A percentile compares a stretch with the other conserved stretches of the same genome.
Evolutionary conservation across 1,140 invertebrate species (phyloP).

Genomic region (Drosophila nigromelanica): DNA sequence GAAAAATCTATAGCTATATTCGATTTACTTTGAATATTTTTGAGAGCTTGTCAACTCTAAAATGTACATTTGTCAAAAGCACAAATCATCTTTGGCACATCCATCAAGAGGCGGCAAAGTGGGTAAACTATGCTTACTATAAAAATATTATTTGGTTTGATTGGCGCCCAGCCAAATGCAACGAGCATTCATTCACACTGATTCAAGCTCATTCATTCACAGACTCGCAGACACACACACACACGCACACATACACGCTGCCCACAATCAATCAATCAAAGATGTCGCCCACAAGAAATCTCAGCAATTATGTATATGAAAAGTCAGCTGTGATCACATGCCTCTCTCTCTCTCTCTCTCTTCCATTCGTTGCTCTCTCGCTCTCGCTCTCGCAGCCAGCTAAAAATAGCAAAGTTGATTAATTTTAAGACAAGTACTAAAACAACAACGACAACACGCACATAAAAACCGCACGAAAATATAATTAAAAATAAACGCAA

Average conservation of each 20-base stretch:
- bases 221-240: conserved; percentile 8
- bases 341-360: not conserved
- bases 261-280: conserved; percentile 67
- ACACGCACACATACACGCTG: not conserved
- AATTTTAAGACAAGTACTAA: conserved; percentile 58
- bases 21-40: not conserved
- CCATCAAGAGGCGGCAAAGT: conserved; percentile 1
- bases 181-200: conserved; percentile 38
- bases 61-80: not conserved
- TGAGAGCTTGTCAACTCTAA: not conserved
- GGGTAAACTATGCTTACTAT: not conserved
- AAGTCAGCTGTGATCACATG: not conserved
- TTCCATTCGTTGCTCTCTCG: not conserved
- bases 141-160: conserved; percentile 11
- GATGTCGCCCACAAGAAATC: conserved; percentile 21
- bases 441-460: conserved; percentile 6
- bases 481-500: conserved; percentile 70
- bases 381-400: not conserved
- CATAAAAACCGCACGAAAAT: conserved; percentile 11
- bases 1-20: no score
- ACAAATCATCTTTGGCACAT: conserved; percentile 8
- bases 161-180: conserved; percentile 41
- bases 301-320: conserved; percentile 41
- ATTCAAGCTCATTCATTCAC: conserved; percentile 38
- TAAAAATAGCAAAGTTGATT: conserved; percentile 54